phyloP scores from a whole-genome alignment of 2,113 vertebrate genomes.

The Lucifuga dentata region DNA sequence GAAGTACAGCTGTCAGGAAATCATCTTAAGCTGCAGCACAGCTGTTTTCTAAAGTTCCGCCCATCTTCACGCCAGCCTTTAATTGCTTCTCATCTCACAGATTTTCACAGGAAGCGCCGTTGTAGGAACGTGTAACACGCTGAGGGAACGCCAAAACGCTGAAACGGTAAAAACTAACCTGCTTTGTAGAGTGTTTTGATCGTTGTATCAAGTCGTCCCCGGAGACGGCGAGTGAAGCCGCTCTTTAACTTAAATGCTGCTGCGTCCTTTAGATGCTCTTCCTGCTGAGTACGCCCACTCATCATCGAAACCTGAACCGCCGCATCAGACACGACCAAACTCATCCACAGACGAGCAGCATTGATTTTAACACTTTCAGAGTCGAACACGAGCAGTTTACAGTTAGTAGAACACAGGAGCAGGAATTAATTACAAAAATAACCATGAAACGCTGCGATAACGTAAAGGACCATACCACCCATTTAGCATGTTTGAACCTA shows the following conservation, averaged over 20 bases:
- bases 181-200: constrained; percentile 19
- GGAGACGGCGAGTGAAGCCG: neutral
- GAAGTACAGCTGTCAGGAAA: constrained; percentile 72
- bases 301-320: too few relatives aligned
- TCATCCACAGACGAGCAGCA: too few relatives aligned
- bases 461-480: too few relatives aligned
- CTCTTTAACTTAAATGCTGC: neutral
- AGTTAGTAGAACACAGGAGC: too few relatives aligned
- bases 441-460: too few relatives aligned
- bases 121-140: constrained; percentile 18
- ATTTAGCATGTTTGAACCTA: too few relatives aligned
- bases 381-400: too few relatives aligned
- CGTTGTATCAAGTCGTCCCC: constrained; percentile 3
- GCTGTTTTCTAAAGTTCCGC: constrained; percentile 58
- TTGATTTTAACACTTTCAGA: too few relatives aligned
- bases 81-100: constrained; percentile 49
- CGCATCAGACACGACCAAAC: too few relatives aligned
- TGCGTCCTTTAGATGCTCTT: neutral
- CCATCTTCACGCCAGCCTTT: constrained; percentile 42
- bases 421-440: too few relatives aligned
- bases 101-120: constrained; percentile 31
- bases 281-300: too few relatives aligned
- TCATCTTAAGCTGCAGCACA: constrained; percentile 59
- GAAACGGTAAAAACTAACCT: neutral
- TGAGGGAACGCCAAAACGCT: neutral